Conservation (phyloP, 2,797 vertebrate genomes). For the Sebastes vulpes region DNA sequence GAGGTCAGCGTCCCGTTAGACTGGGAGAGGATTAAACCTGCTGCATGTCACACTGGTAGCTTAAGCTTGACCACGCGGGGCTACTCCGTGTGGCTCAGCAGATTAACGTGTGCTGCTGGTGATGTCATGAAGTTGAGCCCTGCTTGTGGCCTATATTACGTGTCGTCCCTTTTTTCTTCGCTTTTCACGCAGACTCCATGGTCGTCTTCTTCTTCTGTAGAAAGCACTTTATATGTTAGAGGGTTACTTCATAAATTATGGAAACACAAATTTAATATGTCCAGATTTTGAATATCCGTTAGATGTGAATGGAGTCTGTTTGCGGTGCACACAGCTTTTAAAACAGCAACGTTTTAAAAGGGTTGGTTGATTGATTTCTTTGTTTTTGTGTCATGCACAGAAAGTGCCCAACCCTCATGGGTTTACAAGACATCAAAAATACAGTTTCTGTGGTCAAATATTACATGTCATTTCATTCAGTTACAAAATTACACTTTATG, state of each 20-base stretch:
- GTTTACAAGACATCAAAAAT: no score
- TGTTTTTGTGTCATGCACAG: not conserved
- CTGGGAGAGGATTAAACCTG: conserved; percentile 46
- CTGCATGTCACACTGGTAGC: conserved; percentile 42
- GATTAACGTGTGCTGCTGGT: conserved; percentile 67
- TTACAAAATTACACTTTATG: not conserved
- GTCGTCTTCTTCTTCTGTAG: not conserved
- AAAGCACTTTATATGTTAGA: not conserved
- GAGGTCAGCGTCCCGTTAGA: conserved; percentile 44
- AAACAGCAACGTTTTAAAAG: not conserved
- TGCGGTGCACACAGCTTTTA: not conserved
- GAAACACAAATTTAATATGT: not conserved
- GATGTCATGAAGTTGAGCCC: conserved; percentile 64
- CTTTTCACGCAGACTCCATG: not conserved
- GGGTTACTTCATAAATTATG: not conserved
- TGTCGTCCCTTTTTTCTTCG: not conserved
- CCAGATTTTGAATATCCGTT: not conserved
- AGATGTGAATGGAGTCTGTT: not conserved
- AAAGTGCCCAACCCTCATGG: not conserved
- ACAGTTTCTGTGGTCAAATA: no score
- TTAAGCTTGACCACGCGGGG: conserved; percentile 55
- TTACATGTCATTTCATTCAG: no score
- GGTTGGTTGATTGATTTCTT: not conserved
- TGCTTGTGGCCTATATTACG: conserved; percentile 53
- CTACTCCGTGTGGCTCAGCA: conserved; percentile 46